Evolutionary conservation across 2,797 vertebrate species (phyloP).

Genomic region (Brachyrhaphis roseni): DNA sequence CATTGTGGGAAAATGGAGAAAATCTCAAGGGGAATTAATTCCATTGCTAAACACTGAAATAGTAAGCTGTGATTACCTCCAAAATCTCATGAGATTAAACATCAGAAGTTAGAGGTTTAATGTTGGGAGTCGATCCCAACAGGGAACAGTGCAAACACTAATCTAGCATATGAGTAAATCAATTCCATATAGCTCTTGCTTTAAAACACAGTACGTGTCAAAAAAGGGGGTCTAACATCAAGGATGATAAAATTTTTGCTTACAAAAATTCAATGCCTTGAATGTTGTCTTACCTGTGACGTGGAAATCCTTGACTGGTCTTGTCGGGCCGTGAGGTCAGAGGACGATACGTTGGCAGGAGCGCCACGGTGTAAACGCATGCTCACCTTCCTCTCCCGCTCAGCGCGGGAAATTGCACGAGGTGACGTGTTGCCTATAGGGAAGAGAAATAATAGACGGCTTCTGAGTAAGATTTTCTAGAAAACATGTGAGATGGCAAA

Average conservation of each 20-base stretch:
- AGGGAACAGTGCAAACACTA: neutral
- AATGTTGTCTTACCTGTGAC: conserved; percentile 84
- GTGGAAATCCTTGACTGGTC: conserved; percentile 94
- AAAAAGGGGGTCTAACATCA: neutral
- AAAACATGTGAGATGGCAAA: neutral
- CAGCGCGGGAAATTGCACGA: conserved; percentile 93
- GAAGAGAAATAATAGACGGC: neutral
- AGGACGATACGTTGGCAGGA: conserved; percentile 94
- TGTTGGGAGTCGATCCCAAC: neutral
- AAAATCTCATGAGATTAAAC: neutral
- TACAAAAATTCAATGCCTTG: neutral
- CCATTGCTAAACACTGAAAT: neutral
- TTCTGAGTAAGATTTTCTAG: conserved; percentile 2
- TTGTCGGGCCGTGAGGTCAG: conserved; percentile 93
- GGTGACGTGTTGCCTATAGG: conserved; percentile 92
- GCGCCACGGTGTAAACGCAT: conserved; percentile 95
- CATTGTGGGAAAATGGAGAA: neutral
- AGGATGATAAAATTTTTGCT: neutral
- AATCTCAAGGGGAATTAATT: neutral
- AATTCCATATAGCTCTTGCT: neutral
- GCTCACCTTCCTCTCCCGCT: conserved; percentile 97
- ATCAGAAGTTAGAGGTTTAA: neutral
- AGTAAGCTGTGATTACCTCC: neutral
- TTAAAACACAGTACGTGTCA: neutral
- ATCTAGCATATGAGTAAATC: neutral